phyloP scores from a whole-genome alignment of 2,888 invertebrate genomes.

The Halocaridina rubra region DNA sequence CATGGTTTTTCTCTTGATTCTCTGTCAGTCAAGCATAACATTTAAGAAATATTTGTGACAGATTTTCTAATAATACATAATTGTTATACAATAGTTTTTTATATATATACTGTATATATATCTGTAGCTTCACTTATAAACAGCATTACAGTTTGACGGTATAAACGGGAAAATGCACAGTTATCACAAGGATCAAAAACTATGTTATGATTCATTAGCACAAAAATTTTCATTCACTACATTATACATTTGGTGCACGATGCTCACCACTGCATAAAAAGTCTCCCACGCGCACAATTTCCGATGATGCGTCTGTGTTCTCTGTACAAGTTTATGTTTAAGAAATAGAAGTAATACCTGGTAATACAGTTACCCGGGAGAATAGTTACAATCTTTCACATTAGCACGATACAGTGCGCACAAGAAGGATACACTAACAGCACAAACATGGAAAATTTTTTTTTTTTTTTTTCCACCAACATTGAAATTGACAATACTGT shows the following conservation, averaged over 20 bases:
- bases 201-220: not conserved
- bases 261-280: conserved; percentile 23
- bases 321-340: not conserved
- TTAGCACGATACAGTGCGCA: conserved; percentile 39
- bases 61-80: conserved; percentile 14
- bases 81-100: too few species aligned
- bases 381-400: conserved; percentile 21
- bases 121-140: not conserved
- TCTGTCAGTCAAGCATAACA: not conserved
- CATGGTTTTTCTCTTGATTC: not conserved
- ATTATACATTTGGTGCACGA: conserved; percentile 26
- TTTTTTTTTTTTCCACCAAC: too few species aligned
- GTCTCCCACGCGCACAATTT: not conserved
- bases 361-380: not conserved
- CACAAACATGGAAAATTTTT: conserved; percentile 39
- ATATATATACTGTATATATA: not conserved
- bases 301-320: not conserved
- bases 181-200: conserved; percentile 48
- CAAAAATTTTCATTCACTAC: not conserved
- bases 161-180: conserved; percentile 38
- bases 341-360: too few species aligned
- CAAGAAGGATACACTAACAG: conserved; percentile 36
- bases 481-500: conserved; percentile 38
- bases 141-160: conserved; percentile 74
- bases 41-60: conserved; percentile 23